phyloP scores from a whole-genome alignment of 2,113 vertebrate genomes.

The Dunckerocampus dactyliophorus region DNA sequence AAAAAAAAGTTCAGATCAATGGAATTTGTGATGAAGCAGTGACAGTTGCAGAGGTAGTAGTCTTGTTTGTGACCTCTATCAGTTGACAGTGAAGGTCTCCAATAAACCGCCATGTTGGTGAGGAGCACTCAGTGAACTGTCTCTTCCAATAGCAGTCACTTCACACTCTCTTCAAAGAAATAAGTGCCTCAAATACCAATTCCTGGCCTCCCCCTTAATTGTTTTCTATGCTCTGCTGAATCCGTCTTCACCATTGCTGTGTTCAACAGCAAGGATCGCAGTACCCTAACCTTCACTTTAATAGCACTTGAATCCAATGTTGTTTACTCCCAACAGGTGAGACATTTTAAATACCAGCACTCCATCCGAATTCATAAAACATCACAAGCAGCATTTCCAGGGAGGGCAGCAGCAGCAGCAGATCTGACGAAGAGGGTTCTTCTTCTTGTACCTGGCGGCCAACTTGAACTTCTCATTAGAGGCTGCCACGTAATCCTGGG shows the following conservation, averaged over 20 bases:
- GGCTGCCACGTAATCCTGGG: conserved; percentile 80
- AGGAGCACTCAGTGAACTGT: conserved; percentile 53
- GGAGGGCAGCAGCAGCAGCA: conserved; percentile 90
- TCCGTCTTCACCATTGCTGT: conserved; percentile 33
- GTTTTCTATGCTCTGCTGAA: conserved; percentile 59
- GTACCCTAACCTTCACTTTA: conserved; percentile 35
- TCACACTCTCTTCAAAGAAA: conserved; percentile 54
- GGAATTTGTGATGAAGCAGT: conserved; percentile 34
- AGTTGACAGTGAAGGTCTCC: conserved; percentile 56
- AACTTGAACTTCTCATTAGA: conserved; percentile 85
- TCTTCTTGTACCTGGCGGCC: conserved; percentile 84
- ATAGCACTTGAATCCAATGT: conserved; percentile 21
- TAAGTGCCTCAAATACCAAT: conserved; percentile 55
- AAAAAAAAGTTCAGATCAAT: conserved; percentile 1
- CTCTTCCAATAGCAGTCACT: conserved; percentile 46
- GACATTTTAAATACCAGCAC: conserved; percentile 8
- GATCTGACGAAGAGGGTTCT: conserved; percentile 80
- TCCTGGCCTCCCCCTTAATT: conserved; percentile 46
- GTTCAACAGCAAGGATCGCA: conserved; percentile 32
- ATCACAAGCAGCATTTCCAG: conserved; percentile 68
- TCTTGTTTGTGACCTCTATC: conserved; percentile 61
- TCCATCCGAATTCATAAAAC: conserved; percentile 15
- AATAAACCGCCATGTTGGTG: conserved; percentile 53
- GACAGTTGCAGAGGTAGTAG: conserved; percentile 24
- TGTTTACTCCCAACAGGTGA: conserved; percentile 29